Evolutionary conservation across 23 tunicate genomes (phyloP), one percentile per base, ranked within the genome.

Genomic region (Styela plicata): DNA sequence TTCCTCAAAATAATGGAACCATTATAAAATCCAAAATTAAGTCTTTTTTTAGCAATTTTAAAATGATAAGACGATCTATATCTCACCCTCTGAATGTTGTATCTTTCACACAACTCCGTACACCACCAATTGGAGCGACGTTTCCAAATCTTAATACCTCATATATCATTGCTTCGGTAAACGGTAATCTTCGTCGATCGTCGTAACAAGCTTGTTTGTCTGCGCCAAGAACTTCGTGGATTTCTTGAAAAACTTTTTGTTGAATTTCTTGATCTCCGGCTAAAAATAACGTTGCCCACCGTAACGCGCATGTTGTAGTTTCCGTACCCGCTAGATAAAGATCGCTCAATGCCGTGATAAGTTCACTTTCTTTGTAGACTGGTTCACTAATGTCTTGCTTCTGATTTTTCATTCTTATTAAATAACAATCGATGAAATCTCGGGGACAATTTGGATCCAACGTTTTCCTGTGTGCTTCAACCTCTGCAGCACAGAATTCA

Each of bases 201-300:
- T n/a, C n/a, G n/a, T n/a, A n/a, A n/a, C n/a, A n/a, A n/a, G n/a
- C n/a, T n/a, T n/a, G n/a, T n/a, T n/a, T n/a, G n/a, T n/a, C n/a
- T n/a, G n/a, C n/a, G n/a, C 79, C 79, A 0, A 74, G 24, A 74
- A 74, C 79, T 18, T 33, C 0, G 17, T 29, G n/a, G 19, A 74
- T 74, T 23, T 74, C 79, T 0, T 74, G 20, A 29, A 30, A 61
- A 23, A 74, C 0, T 34, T 34, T 74, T 0, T 24, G 31, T 1
- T 74, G 79, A 31, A 74, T 74, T 30, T 74, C 79, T 24, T 26
- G 79, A 32, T 32, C 62, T 22, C 63, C 34, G 0, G 79, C 79
- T 0, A 74, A 33, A 20, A 74, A 20, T 19, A 74, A 61, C 23
- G 33, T 21, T 18, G 64, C 79, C 79, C 79, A 74, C 23, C n/a